Evolutionary conservation across 2,113 vertebrate genomes (phyloP), one percentile per base, ranked within the genome.

Genomic region (Camelus bactrianus): DNA sequence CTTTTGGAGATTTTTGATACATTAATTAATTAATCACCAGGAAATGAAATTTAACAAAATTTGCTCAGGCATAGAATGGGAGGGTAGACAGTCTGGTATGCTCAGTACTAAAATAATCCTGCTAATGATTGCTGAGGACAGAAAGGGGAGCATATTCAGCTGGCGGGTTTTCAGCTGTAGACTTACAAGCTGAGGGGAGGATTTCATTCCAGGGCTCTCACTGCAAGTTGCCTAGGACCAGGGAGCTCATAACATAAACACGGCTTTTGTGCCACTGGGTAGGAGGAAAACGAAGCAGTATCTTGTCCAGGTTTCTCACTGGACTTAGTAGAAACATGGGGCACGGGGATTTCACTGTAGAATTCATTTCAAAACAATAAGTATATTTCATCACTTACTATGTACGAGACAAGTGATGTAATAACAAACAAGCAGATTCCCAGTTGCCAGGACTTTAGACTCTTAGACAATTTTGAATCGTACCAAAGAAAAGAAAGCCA

Each of bases 1-100:
- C 20, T 56, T 95, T 77, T 77, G 48, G 35, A 76, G 30, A 6
- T 28, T 89, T 56, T 65, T 76, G 32, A 48, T 87, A 88, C 6
- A 10, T 94, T 84, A 72, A 72, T 89, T 82, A 89, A 82, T 22
- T 65, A 58, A 86, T 97, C 56, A 83, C 38, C 11, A 46, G 50
- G 50, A 85, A 93, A 82, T 72, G 8, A 80, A 69, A 84, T 80
- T 83, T 86, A 72, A n/a, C 5, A 50, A 90, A 82, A 16, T 42
- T 88, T 79, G 10, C 26, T 94, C 48, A 67, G 56, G 50, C 22
- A 70, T 8, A 20, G 16, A 58, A 87, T 54, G 5, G 24, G 9
- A 54, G 77, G 48, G 35, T 72, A 38, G 30, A 93, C 80, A 30
- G 84, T 84, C 32, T 76, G 26, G 24, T 58, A 14, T 83, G 77